Evolutionary conservation across 1,140 invertebrate genomes (phyloP), one percentile per base, ranked within the genome.

Genomic region (Papilio aristodemus): DNA sequence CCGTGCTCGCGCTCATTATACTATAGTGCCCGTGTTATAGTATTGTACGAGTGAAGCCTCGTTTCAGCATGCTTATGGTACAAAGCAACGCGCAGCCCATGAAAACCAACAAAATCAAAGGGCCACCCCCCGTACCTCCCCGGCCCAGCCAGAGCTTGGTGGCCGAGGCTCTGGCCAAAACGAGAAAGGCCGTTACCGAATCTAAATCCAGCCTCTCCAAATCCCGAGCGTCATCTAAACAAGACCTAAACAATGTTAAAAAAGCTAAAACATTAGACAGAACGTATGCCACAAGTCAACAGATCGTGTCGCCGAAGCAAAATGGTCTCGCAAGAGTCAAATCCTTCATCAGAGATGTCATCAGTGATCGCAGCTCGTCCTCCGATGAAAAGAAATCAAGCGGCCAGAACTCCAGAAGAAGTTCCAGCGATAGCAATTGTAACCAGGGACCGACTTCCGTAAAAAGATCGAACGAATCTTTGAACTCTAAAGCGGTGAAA

Each of bases 71-170:
- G 89, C 79, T 91, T 80, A 91, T 91, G 87, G 86, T 91, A 76
- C 88, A 91, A 72, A 89, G 77, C 38, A 91, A 89, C 76, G 74
- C 86, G 13, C 89, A 89, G 74, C 89, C 88, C 69, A 89, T 89
- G 86, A 90, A 91, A 80, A 84, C 78, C 75, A 84, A 69, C 69
- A 90, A 90, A 78, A 76, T 91, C 46, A 89, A 89, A 77, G 93
- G 94, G 69, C 94, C 95, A 43, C 95, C 95, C 54, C 95, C 95
- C 67, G 94, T 95, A 57, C 95, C 95, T n/a, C 95, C 95, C 25
- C 88, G 95, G 67, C 95, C 95, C 13, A 95, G 94, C 79, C 93
- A 94, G 79, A 93, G 93, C 79, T 90, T 95, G 76, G 94, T 95
- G 38, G 94, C 94, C 1, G 94, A 95, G 82, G 94, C 95, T 7